Base-by-base conservation (phyloP, 1,140 invertebrate genomes). In the Anadara kagoshimensis region DNA sequence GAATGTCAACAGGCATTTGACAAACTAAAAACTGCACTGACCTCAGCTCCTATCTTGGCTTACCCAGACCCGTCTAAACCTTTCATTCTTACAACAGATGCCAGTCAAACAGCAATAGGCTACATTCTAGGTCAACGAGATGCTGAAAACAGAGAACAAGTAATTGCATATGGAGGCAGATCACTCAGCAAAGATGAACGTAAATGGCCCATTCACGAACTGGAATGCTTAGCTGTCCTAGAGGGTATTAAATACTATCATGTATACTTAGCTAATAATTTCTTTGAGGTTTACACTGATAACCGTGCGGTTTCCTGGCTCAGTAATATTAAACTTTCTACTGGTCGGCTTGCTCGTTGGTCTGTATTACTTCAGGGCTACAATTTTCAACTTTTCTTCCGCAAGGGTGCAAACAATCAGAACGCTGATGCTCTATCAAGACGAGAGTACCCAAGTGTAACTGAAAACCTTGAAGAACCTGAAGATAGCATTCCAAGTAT, bases 11-110 rank as follows among this genome's bases (percentile, higher is more conserved):
- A 57, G 16, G 65, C 75, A 22, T 83, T 81, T 67, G 63, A 80
- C 7, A 56, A 45, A 20, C 56, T 82, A 11, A 85, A 79, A 70
- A 59, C 43, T 11, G 24, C 51, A 5, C 64, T 83, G 12, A 56
- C 58, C 24, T 51, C 36, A 36, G 51, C 63, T 24, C 75, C 78
- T 24, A 57, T 82, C 8, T 59, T 82, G 14, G 65, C 57, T 5
- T 76, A 70, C 29, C 78, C 78, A 24, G 47, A 66, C 43, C 45
- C 58, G 16, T 22, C 73, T 43, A 69, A 66, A 26, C 4, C 20
- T 22, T 80, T 83, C 36, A 78, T 75, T 14, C 61, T 82, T 54
- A 43, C 63, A 29, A 76, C 75, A 51, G 81, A 83, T 76, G 79
- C 79, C 18, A 72, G 66, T 44, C 64, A 62, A 18, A 16, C 83